Evolutionary conservation across 2,888 invertebrate species (phyloP), one percentile per base, ranked within the genome.

Genomic region (Dolomedes plantarius): DNA sequence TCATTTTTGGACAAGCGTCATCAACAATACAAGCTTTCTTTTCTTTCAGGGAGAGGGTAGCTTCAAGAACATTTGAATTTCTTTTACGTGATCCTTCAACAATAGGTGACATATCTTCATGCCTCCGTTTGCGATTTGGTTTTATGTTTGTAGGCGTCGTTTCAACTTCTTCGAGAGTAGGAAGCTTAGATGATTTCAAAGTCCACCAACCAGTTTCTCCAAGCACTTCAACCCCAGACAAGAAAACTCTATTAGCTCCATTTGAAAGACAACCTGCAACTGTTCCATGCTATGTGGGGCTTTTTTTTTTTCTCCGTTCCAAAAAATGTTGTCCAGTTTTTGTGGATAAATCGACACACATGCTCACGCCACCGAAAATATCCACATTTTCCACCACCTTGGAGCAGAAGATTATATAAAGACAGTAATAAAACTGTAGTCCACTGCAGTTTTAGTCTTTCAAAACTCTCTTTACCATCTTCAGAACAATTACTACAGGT

Each of bases 141-240:
- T 73, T 85, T n/a, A 68, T 23, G 56, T 19, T 76, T 9, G 50
- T 6, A 3, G 56, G 28, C 0, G 72, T 19, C 13, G 72, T 41
- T 2, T 85, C 83, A 11, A 88, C 31, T 39, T 89, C 89, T 46
- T 89, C 88, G 16, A 89, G 85, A 23, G 89, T 88, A 1, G 91
- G 91, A 23, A 91, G 90, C 68, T 89, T 89, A 19, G 90, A 87
- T 27, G 90, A 89, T 27, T 94, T 93, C 9, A 97, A 92, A 88
- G 94, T 94, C 97, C 97, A 97, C 96, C 96, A 97, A 80, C 97
- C 97, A 0, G 94, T 93, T 91, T 96, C 96, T 3, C 94, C 94
- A 29, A 96, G 93, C 11, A 94, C 93, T 29, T 92, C 90, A 0
- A 94, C 93, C 0, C 97, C 97, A 0, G 96, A 97, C 74, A 93